Base-by-base conservation (phyloP, 2,113 vertebrate species). In the Parotia lawesii region DNA sequence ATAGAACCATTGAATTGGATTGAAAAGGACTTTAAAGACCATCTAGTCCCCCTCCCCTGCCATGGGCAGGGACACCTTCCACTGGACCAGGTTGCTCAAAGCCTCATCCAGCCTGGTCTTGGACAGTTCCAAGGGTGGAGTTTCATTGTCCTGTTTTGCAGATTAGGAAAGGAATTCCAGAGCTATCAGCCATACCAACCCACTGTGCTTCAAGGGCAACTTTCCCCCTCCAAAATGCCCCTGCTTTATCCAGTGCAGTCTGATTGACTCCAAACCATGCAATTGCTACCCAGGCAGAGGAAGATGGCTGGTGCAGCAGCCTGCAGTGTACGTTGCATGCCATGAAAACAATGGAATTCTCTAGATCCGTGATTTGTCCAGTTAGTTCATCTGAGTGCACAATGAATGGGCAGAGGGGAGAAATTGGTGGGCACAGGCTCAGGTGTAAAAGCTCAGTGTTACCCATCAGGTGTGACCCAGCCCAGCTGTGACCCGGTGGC, bases 271-370 rank as follows among this genome's bases (percentile, higher is more conserved):
- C 57, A 44, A 45, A 61, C 33, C 31, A 4, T 4, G 17, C 47
- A 16, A 6, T 16, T 53, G 19, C 40, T 57, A 4, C 47, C 33
- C 42, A 38, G 33, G 18, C 66, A 54, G 35, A 48, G 79, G 62
- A n/a, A 15, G 54, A 17, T 40, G 71, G 17, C 22, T 62, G 50
- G 5, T 29, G n/a, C 28, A 90, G 40, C 74, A 72, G 14, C 16
- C 48, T 31, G 15, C 14, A 27, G 27, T 6, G 22, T 24, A 3
- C 0, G 0, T 7, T 33, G 29, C 48, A 12, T 18, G 31, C 42
- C 31, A 6, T 13, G 47, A 47, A 64, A 51, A 64, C 7, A 11
- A 44, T 31, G 54, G 38, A 58, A 29, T 42, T 19, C 16, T 76
- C 50, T 54, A 65, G 65, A 62, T 4, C 28, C 18, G 0, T 29